phyloP scores from a whole-genome alignment of 2,797 vertebrate genomes.

The Potorous gilbertii region DNA sequence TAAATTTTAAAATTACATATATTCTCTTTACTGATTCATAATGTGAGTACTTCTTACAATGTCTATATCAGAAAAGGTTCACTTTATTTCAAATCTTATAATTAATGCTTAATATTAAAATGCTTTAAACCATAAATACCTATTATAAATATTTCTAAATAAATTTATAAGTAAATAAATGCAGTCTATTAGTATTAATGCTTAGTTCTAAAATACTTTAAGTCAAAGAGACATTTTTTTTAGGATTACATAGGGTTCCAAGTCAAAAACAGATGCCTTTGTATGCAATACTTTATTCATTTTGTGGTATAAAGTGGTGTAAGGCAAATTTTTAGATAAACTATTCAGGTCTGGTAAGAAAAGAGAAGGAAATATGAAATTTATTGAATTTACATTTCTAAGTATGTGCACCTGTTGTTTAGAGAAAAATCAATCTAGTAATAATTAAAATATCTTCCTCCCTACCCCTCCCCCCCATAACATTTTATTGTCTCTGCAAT shows the following conservation, averaged over 20 bases:
- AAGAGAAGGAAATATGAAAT: slow-evolving; percentile 64
- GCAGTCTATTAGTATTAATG: background rate
- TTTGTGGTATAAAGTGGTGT: slow-evolving; percentile 67
- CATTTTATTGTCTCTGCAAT: slow-evolving; percentile 71
- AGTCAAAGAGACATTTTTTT: slow-evolving; percentile 33
- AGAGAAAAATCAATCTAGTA: slow-evolving; percentile 71
- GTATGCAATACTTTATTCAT: slow-evolving; percentile 34
- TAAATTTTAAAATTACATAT: slow-evolving; percentile 1
- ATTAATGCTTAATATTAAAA: slow-evolving; percentile 39
- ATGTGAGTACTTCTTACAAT: slow-evolving; percentile 4
- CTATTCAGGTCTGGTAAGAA: slow-evolving; percentile 67
- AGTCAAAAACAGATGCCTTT: slow-evolving; percentile 63
- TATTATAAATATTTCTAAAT: too few relatives aligned
- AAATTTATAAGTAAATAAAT: too few relatives aligned
- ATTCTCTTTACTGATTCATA: slow-evolving; percentile 35
- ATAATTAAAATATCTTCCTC: slow-evolving; percentile 74
- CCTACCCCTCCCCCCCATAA: background rate
- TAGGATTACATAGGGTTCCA: slow-evolving; percentile 54
- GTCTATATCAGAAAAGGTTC: slow-evolving; percentile 7
- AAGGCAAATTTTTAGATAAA: slow-evolving; percentile 74
- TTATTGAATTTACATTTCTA: slow-evolving; percentile 73
- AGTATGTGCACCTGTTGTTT: slow-evolving; percentile 66
- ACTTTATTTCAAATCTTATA: background rate
- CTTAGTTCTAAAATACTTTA: background rate
- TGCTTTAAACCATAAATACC: background rate